Conservation (phyloP, 2,113 vertebrate species). For the Pithys albifrons region DNA sequence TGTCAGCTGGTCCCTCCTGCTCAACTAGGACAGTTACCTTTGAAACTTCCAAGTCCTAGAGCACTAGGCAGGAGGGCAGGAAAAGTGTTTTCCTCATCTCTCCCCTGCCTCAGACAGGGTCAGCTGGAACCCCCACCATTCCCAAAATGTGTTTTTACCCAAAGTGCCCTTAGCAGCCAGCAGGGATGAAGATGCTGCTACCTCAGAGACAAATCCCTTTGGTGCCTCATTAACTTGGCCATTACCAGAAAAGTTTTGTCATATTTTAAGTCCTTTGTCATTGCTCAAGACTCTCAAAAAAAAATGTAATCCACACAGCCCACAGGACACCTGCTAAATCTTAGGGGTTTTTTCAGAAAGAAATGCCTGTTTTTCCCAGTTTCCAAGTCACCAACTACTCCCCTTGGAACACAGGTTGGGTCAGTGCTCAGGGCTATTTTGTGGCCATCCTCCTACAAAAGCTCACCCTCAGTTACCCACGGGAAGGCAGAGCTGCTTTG, state of each 20-base stretch:
- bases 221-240: background rate
- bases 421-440: background rate
- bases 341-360: background rate
- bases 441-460: background rate
- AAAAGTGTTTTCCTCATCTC: background rate
- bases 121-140: background rate
- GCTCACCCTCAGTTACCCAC: background rate
- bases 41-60: background rate
- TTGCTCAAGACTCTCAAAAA: background rate
- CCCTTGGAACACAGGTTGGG: fast-evolving
- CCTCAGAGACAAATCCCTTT: background rate
- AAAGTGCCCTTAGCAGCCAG: background rate
- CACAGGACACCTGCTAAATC: background rate
- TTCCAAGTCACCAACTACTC: background rate
- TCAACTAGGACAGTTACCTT: too few species aligned
- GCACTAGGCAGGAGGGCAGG: background rate
- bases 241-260: background rate
- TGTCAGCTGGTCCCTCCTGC: too few species aligned
- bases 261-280: background rate
- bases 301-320: background rate
- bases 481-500: background rate
- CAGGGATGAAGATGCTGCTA: background rate
- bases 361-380: background rate
- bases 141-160: background rate
- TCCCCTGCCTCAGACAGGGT: background rate